Base-by-base conservation (phyloP, 30 jellyfish, hydroid and myxozoan species). In the Aurelia sp. region DNA sequence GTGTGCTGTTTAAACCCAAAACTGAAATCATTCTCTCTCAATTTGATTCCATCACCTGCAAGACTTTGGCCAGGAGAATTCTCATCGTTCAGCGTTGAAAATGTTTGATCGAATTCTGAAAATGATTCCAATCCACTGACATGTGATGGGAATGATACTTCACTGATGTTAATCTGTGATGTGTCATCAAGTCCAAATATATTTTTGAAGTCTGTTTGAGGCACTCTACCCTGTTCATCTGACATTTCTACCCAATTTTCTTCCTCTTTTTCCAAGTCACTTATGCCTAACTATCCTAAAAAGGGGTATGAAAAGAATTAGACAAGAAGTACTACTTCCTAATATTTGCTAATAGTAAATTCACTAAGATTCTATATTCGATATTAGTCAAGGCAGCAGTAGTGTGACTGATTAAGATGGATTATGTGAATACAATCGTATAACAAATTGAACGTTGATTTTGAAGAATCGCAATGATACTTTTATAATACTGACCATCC, bases 91-190 rank as follows among this genome's bases (percentile, higher is more conserved):
- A 57, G 41, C 1, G 73, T 68, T 23, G 74, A 59, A 19, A 82
- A 70, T 16, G 96, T 84, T 27, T 82, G 85, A 16, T 87, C 98
- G 76, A 92, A 82, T 37, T 92, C 97, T 64, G 91, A 66, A 60
- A 92, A 92, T 13, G 97, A 87, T 66, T 83, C 98, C 68, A 92
- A 53, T 9, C 97, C 98, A 82, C 98, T 92, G 53, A 92, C 96
- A 74, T 92, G 98, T 11, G 97, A 87, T 27, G 98, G 98, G 53
- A 87, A 92, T 37, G 97, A 87, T 37, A 92, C 79, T 33, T 82
- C 95, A 82, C 97, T 92, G 19, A 81, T 37, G 79, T 82, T 70
- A 19, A 73, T 65, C n/a, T 70, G 84, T 19, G 92, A 82, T 52
- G 85, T 63, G 13, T 60, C 92, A 35, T 60, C 92, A n/a, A 82